phyloP scores from a whole-genome alignment of 2,113 vertebrate species.

The Typhlomys cinereus region DNA sequence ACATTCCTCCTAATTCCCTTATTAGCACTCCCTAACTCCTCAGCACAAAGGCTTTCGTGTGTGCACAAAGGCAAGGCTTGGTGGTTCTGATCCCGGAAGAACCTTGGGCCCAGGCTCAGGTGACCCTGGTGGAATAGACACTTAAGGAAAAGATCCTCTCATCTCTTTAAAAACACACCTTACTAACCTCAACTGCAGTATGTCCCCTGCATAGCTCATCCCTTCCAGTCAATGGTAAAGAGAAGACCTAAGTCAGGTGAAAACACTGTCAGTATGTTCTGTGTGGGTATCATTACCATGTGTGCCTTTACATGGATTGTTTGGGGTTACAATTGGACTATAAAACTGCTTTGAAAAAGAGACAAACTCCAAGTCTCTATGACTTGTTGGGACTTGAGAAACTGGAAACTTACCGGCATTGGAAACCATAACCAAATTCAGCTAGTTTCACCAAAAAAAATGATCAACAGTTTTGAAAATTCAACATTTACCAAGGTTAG shows the following conservation, averaged over 20 bases:
- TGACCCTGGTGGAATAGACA: neutral
- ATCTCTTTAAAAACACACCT: neutral
- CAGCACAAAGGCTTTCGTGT: conserved; percentile 63
- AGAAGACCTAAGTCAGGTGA: fast-evolving
- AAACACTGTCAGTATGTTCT: neutral
- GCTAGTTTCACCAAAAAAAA: neutral
- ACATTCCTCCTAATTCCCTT: conserved; percentile 69
- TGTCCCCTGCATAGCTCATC: no score
- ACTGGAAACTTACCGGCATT: neutral
- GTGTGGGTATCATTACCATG: neutral
- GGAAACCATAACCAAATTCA: neutral
- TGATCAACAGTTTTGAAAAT: neutral
- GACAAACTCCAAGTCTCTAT: neutral
- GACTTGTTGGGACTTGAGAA: conserved; percentile 12
- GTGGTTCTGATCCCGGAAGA: conserved; percentile 37
- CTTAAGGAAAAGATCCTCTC: neutral
- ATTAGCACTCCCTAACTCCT: conserved; percentile 65
- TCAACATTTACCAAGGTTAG: neutral
- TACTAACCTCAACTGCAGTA: neutral
- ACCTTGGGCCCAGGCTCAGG: neutral
- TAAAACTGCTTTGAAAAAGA: neutral
- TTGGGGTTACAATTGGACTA: neutral
- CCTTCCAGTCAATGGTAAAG: neutral
- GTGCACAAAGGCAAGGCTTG: neutral
- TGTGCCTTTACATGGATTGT: neutral